phyloP scores from a whole-genome alignment of 1,140 invertebrate genomes.

The Rhagoletis pomonella region DNA sequence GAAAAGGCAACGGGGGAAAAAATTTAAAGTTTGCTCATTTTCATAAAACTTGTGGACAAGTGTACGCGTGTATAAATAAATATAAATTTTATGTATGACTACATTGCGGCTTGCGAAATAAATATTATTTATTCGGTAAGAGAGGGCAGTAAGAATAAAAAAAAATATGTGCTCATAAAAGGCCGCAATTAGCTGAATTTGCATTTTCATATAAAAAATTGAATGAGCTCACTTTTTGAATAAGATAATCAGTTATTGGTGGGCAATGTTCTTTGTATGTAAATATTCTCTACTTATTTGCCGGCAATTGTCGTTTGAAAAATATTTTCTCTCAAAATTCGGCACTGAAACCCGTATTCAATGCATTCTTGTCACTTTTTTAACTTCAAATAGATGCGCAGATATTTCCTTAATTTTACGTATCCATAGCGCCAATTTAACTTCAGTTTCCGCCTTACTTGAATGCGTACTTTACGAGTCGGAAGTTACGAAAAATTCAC shows the following conservation, averaged over 20 bases:
- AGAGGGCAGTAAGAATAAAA: no score
- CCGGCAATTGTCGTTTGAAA: background rate
- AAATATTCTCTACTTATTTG: no score
- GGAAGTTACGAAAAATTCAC: conserved; percentile 28
- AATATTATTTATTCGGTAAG: no score
- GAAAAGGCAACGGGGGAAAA: background rate
- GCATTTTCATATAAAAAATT: no score
- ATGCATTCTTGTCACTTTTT: background rate
- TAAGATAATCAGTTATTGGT: no score
- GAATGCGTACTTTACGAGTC: background rate
- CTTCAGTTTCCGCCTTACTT: conserved; percentile 37
- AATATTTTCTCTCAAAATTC: background rate
- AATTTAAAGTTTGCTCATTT: background rate
- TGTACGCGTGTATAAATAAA: background rate
- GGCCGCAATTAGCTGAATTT: no score
- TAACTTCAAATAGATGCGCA: background rate
- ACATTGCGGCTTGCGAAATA: no score
- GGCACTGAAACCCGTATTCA: background rate
- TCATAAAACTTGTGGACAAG: background rate
- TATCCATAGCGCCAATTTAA: background rate
- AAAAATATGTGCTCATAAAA: no score
- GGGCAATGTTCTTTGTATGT: no score
- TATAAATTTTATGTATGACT: no score
- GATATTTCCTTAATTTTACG: background rate
- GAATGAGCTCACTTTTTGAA: no score